Base-by-base conservation (phyloP, 2,113 vertebrate species). In the Entomyzon cyanotis region DNA sequence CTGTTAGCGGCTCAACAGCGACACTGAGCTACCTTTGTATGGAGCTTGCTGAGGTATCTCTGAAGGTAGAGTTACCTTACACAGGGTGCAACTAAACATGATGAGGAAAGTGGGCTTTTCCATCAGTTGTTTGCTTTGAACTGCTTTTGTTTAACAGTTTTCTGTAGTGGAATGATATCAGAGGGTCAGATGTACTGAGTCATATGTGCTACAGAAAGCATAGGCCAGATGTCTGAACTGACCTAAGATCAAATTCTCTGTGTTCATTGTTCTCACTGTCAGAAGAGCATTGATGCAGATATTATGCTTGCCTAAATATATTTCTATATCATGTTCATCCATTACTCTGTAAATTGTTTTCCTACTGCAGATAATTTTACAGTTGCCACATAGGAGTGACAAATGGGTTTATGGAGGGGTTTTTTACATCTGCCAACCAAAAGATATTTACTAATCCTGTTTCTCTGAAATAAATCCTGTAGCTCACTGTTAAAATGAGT, bases 401-500 rank as follows among this genome's bases (percentile, higher is more conserved):
- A 79, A 96, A 82, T 84, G 35, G 33, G 31, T 50, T 93, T 85
- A 59, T 30, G 13, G 35, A 75, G 23, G 7, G 2, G 1, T 9
- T 10, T 31, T 90, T 85, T 49, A 12, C 60, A 85, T 67, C 56
- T 81, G 46, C 17, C 60, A 81, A 62, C 22, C 4, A 50, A 78
- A 74, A 70, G 46, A 58, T 81, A 70, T 41, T 81, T 69, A 70
- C 41, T 93, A 89, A 87, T 89, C 64, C 23, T 52, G 2, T 87
- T 81, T 74, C 37, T 70, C 42, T 84, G 46, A 89, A 81, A 91
- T 89, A 94, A 81, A 77, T 93, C 37, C 62, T 62, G 46, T 70
- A 74, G 31, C 21, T 81, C 37, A 62, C 1, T 0, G 76, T 80
- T 77, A 77, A 95, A 94, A 91, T 60, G 12, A 80, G 30, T 93